Evolutionary conservation across 2,797 vertebrate genomes (phyloP).

Genomic region (Aulostomus chinensis): DNA sequence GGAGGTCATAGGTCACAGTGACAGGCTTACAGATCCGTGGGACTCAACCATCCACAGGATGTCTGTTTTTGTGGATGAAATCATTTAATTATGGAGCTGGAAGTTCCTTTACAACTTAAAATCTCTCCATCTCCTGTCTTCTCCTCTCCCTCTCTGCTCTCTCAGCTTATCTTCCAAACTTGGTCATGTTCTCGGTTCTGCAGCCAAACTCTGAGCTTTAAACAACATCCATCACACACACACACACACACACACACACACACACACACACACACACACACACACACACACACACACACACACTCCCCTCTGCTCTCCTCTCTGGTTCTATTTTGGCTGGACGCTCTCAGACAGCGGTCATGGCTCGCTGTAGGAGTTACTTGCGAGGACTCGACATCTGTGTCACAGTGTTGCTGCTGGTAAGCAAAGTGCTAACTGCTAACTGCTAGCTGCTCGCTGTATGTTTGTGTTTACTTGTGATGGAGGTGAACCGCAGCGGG

Average conservation of each 20-base stretch:
- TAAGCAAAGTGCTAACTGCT: constrained; percentile 43
- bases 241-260: constrained; percentile 19
- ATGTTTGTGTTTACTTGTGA: constrained; percentile 2
- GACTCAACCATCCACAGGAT: too few relatives aligned
- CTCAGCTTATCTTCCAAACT: constrained; percentile 69
- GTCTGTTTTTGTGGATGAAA: too few relatives aligned
- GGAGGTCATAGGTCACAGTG: too few relatives aligned
- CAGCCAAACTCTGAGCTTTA: constrained; percentile 57
- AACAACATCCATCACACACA: constrained; percentile 56
- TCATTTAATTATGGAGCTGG: too few relatives aligned
- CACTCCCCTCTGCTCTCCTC: constrained; percentile 31
- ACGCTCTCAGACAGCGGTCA: constrained; percentile 47
- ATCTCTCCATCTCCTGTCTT: background rate
- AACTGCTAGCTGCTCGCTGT: constrained; percentile 7
- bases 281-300: constrained; percentile 12
- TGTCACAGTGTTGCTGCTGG: constrained; percentile 70
- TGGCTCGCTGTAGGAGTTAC: constrained; percentile 69
- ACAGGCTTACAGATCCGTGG: too few relatives aligned
- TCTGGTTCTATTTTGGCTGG: constrained; percentile 38
- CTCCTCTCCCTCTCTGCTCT: constrained; percentile 1
- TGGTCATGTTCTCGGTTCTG: constrained; percentile 69
- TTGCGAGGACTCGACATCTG: constrained; percentile 66
- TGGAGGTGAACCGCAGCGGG: background rate
- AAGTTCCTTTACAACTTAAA: too few relatives aligned
- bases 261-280: constrained; percentile 14